Conservation (phyloP, 1,140 invertebrate genomes). For the Drosophila miranda region DNA sequence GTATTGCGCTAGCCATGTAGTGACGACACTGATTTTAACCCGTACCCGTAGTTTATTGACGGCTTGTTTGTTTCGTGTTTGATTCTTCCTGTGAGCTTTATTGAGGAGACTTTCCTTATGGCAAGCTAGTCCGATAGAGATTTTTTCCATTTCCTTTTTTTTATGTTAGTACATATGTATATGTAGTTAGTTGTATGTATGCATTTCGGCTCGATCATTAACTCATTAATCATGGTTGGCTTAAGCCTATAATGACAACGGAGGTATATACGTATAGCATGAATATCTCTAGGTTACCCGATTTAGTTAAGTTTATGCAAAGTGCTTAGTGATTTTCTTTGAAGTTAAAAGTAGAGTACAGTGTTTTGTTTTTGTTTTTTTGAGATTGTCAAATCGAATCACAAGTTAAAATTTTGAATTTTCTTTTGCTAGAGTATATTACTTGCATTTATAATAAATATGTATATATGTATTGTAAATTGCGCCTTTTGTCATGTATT, state of each 20-base stretch:
- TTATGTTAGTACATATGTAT: too few species aligned
- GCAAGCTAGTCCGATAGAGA: too few species aligned
- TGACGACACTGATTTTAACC: too few species aligned
- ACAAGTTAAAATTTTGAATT: constrained; percentile 73
- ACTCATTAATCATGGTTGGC: constrained; percentile 32
- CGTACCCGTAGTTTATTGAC: too few species aligned
- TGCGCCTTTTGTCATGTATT: too few species aligned
- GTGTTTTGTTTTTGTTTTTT: constrained; percentile 38
- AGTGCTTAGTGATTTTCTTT: constrained; percentile 42
- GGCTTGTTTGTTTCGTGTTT: constrained; percentile 32
- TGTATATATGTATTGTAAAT: too few species aligned
- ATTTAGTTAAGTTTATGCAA: constrained; percentile 65
- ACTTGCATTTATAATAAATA: constrained; percentile 29
- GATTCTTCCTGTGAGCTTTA: constrained; percentile 73
- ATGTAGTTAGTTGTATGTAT: neutral
- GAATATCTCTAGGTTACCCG: constrained; percentile 35
- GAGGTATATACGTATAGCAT: constrained; percentile 56
- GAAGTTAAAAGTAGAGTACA: constrained; percentile 3
- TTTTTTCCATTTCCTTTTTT: too few species aligned
- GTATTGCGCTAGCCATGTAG: too few species aligned
- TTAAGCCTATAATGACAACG: constrained; percentile 31
- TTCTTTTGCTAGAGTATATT: constrained; percentile 34
- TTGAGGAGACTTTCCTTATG: constrained; percentile 12
- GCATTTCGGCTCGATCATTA: constrained; percentile 7
- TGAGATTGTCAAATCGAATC: constrained; percentile 82